Base-by-base conservation (phyloP, 2,797 vertebrate species). In the Trematomus bernacchii region DNA sequence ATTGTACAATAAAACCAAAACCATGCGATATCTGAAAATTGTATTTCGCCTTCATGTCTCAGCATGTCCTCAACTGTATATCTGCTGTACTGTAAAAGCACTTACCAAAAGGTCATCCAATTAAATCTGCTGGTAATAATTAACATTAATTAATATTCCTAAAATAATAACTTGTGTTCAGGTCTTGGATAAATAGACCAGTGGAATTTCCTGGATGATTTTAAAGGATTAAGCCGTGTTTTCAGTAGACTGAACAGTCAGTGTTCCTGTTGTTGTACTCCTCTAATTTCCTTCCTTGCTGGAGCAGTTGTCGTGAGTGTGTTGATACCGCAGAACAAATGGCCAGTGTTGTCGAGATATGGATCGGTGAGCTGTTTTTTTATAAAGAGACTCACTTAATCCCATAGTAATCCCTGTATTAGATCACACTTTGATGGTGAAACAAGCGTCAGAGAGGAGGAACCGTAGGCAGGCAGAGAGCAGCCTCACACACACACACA, bases 351-450 rank as follows among this genome's bases (percentile, higher is more conserved):
- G 70, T 60, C 65, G 53, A 66, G 80, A 86, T 73, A 72, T 30
- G 58, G 70, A 76, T 78, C 30, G 15, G 73, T 73, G 81, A 84
- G 82, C 74, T 76, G 73, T 85, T 90, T 74, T 88, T 92, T 89
- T 86, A 86, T 82, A 77, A 83, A 37, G 73, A 86, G 85, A 73
- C 66, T 83, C 64, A 76, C 79, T 90, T 90, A 91, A 91, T 92
- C 89, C 85, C 77, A 55, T 73, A 66, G 55, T 92, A 91, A 92
- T 91, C 85, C 86, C 73, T 84, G 84, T 82, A 88, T 92, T 88
- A 89, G 82, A 92, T 91, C 85, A 82, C 82, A 85, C 74, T 77
- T 67, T 69, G 86, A 89, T 89, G 85, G 76, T 77, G 80, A 87
- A 89, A 87, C 73, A 83, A 82, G 85, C 30, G 6, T 42, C 0